Percentiles rank a stretch among this genome's conserved stretches.
phyloP scores from a whole-genome alignment of 23 tunicate species.

The Aplidium turbinatum region DNA sequence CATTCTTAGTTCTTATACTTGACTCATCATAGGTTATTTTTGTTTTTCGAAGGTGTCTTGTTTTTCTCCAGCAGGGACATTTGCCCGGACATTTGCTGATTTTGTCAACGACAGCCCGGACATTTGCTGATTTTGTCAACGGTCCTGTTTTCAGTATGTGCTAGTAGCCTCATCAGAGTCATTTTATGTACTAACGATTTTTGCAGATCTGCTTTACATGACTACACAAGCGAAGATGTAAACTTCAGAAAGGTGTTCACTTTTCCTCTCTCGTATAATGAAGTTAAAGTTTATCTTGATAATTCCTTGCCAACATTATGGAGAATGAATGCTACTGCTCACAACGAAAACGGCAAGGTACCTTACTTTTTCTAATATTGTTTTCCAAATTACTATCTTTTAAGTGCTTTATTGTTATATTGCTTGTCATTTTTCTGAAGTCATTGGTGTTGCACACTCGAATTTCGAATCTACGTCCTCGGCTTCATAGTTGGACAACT shows the following conservation, averaged over 20 bases:
- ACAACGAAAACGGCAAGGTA: slow-evolving; percentile 25
- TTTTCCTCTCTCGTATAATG: slow-evolving; percentile 35
- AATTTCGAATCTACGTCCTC: no score
- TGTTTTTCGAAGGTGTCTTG: no score
- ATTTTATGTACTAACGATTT: no score
- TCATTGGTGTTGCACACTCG: no score
- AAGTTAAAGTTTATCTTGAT: slow-evolving; percentile 26
- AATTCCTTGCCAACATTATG: slow-evolving; percentile 21
- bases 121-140: neutral
- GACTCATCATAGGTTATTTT: no score
- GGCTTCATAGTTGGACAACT: no score
- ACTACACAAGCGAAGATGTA: slow-evolving; percentile 24
- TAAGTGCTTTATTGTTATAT: neutral
- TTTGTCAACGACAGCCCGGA: neutral
- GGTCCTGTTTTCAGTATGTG: neutral
- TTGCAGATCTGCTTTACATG: slow-evolving; percentile 43
- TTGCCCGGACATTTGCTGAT: no score
- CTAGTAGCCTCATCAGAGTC: no score
- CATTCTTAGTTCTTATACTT: no score
- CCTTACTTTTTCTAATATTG: neutral
- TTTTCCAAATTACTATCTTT: neutral
- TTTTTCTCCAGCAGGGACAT: no score
- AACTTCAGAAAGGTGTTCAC: slow-evolving; percentile 32
- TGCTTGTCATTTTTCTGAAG: neutral
- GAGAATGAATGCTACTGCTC: slow-evolving; percentile 23